Evolutionary conservation across 1,140 invertebrate species (phyloP).

Genomic region (Prorops nasuta): DNA sequence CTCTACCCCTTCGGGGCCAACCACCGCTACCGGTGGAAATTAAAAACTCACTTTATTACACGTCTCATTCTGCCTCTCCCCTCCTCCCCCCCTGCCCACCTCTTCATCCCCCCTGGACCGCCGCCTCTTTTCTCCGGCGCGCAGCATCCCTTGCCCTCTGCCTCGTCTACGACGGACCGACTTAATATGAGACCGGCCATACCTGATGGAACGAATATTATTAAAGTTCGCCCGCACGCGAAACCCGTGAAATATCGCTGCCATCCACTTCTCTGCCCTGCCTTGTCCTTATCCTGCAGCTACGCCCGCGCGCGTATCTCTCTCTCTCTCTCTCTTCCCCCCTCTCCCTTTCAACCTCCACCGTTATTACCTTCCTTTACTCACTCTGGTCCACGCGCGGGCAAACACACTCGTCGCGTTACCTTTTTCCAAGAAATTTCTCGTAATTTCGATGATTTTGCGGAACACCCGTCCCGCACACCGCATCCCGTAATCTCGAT

Average conservation of each 20-base stretch:
- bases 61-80: slow-evolving; percentile 50
- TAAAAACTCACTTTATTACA: slow-evolving; percentile 60
- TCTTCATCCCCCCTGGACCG: slow-evolving; percentile 5
- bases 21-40: slow-evolving; percentile 51
- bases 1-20: slow-evolving; percentile 43
- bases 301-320: slow-evolving; percentile 9
- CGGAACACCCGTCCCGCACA: no score
- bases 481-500: no score
- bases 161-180: slow-evolving; percentile 34
- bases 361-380: slow-evolving; percentile 4
- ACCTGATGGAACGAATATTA: slow-evolving; percentile 58
- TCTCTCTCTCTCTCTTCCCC: background rate
- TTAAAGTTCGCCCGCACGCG: slow-evolving; percentile 55
- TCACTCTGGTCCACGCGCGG: background rate
- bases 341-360: background rate
- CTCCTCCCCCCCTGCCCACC: slow-evolving; percentile 15
- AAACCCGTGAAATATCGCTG: slow-evolving; percentile 53
- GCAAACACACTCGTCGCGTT: no score
- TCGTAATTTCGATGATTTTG: no score
- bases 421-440: no score
- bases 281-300: background rate
- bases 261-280: slow-evolving; percentile 1
- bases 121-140: slow-evolving; percentile 4
- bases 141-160: slow-evolving; percentile 7
- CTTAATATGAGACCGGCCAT: slow-evolving; percentile 54